Evolutionary conservation across 2,888 invertebrate genomes (phyloP).

Genomic region (Cerceris ruficornis): DNA sequence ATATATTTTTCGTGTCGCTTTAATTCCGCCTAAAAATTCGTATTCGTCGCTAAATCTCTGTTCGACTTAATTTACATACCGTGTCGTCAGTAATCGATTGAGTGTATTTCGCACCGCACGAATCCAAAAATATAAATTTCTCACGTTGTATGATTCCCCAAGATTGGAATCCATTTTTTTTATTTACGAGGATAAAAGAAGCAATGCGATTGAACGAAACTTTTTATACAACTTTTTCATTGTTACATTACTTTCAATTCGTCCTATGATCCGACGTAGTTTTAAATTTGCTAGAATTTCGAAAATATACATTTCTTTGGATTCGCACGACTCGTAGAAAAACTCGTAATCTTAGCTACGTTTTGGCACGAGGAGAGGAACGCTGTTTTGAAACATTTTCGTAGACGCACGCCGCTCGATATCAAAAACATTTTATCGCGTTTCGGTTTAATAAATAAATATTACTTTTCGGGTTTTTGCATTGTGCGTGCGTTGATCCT

Average conservation of each 20-base stretch:
- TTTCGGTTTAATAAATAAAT: not conserved
- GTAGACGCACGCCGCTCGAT: constrained; percentile 30
- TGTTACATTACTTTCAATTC: too few species aligned
- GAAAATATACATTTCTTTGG: constrained; percentile 29
- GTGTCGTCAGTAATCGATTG: constrained; percentile 54
- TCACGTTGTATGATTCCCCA: not conserved
- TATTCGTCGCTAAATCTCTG: constrained; percentile 32
- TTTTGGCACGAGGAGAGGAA: constrained; percentile 71
- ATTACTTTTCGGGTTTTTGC: not conserved
- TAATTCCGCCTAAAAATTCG: constrained; percentile 26
- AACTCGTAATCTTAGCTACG: constrained; percentile 59
- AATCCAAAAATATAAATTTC: constrained; percentile 43
- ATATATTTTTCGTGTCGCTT: too few species aligned
- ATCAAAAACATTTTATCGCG: constrained; percentile 46
- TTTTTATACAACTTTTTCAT: too few species aligned
- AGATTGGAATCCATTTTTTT: not conserved
- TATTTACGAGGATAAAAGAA: not conserved
- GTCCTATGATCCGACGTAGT: too few species aligned
- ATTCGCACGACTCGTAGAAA: constrained; percentile 61
- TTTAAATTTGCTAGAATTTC: too few species aligned
- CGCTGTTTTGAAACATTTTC: constrained; percentile 59
- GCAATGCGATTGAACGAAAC: too few species aligned
- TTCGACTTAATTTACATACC: constrained; percentile 46
- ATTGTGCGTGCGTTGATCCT: too few species aligned
- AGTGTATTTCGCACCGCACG: constrained; percentile 47